These are phyloP conservation scores for Eurytoma adleriae DNA, from an alignment of 2,888 invertebrate genomes.

Conservation along the genomic window DNA sequence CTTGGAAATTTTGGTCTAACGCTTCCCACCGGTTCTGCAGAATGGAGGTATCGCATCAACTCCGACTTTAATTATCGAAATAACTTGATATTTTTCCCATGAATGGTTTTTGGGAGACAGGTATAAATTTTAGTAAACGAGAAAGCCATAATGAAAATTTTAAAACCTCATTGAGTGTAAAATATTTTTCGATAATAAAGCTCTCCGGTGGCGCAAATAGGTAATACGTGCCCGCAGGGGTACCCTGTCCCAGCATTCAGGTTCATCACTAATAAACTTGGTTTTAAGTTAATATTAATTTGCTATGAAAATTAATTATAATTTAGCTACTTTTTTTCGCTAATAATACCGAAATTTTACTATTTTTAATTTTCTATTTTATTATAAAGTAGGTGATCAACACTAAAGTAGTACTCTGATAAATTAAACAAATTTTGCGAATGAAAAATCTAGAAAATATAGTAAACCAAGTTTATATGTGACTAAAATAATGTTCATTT, in stretches of 20 bases:
- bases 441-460: too few relatives aligned
- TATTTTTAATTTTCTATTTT: neutral
- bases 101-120: neutral
- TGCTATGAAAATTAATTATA: too few relatives aligned
- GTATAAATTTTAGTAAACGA: constrained; percentile 49
- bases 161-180: constrained; percentile 27
- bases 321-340: too few relatives aligned
- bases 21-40: constrained; percentile 79
- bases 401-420: too few relatives aligned
- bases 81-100: constrained; percentile 3
- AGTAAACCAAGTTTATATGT: constrained; percentile 50
- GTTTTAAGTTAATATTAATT: constrained; percentile 53
- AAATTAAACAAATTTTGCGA: constrained; percentile 9
- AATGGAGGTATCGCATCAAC: constrained; percentile 57
- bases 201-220: constrained; percentile 66
- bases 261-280: constrained; percentile 82
- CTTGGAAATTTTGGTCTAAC: constrained; percentile 80
- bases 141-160: constrained; percentile 51
- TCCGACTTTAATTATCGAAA: constrained; percentile 16
- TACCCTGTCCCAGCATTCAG: constrained; percentile 99
- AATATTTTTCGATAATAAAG: constrained; percentile 57
- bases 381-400: too few relatives aligned
- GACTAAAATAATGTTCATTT: constrained; percentile 30
- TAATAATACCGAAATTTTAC: too few relatives aligned
- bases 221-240: constrained; percentile 81